Conservation (phyloP, 2,797 vertebrate species). For the Tapirus indicus region DNA sequence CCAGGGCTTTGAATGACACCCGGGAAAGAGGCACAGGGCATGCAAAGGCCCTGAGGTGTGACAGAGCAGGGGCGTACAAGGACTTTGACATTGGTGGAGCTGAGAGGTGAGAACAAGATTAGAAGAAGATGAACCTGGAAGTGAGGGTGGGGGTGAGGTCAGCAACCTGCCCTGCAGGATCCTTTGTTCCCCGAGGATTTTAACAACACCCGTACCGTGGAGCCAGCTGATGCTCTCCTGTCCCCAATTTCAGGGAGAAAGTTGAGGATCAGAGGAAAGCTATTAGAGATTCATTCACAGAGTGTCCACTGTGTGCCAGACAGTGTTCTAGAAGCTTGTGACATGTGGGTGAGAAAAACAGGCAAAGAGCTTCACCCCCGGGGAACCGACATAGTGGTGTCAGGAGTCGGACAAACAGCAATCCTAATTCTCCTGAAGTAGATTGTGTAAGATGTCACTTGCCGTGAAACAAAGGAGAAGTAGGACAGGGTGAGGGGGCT, state of each 20-base stretch:
- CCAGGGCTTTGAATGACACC: not conserved
- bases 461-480: not conserved
- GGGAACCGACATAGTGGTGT: not conserved
- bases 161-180: not conserved
- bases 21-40: not conserved
- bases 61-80: not conserved
- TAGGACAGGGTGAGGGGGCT: not conserved
- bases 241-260: not conserved
- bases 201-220: fast-evolving
- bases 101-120: not conserved
- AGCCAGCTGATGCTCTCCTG: not conserved
- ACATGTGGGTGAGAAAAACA: not conserved
- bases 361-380: not conserved
- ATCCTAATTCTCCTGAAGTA: not conserved
- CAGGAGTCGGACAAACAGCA: not conserved
- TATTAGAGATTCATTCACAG: not conserved
- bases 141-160: not conserved
- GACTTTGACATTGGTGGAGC: not conserved
- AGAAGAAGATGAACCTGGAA: not conserved
- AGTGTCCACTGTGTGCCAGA: too few relatives aligned
- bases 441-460: not conserved
- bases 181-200: not conserved
- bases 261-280: not conserved
- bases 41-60: conserved; percentile 48
- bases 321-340: not conserved